Conservation (phyloP, 2,888 invertebrate species). For the Eupeodes luniger region DNA sequence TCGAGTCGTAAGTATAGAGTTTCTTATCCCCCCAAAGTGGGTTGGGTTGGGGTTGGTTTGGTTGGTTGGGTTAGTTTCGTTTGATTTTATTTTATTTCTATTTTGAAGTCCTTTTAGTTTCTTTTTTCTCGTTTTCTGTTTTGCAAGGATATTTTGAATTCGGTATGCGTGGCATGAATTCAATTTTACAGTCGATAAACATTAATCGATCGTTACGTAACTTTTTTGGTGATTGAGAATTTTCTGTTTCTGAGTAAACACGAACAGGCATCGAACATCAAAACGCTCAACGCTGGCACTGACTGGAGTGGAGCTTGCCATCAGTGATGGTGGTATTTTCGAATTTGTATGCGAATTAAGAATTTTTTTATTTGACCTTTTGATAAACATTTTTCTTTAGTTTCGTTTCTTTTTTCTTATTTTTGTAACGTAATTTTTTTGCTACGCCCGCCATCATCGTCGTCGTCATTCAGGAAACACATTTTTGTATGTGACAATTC, state of each 20-base stretch:
- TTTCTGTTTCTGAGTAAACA: constrained; percentile 45
- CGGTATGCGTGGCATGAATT: constrained; percentile 68
- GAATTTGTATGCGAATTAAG: constrained; percentile 44
- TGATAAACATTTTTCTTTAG: no score
- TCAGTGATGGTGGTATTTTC: background rate
- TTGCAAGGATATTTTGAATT: constrained; percentile 51
- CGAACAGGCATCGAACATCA: constrained; percentile 38
- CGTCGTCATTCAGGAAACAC: background rate
- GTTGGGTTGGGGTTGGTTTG: background rate
- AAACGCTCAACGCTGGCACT: no score
- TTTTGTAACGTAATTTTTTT: background rate
- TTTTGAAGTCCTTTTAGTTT: constrained; percentile 18
- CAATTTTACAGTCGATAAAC: constrained; percentile 72
- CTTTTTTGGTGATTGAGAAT: constrained; percentile 22
- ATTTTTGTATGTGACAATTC: constrained; percentile 36
- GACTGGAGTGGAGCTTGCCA: background rate
- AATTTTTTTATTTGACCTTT: constrained; percentile 37
- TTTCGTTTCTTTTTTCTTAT: background rate
- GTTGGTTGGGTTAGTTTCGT: background rate
- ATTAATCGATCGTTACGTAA: constrained; percentile 70
- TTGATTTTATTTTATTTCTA: constrained; percentile 29
- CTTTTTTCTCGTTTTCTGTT: background rate
- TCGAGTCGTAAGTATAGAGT: background rate
- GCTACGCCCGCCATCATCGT: background rate
- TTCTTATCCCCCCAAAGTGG: constrained; percentile 12